Evolutionary conservation across 2,888 invertebrate genomes (phyloP), one percentile per base, ranked within the genome.

Genomic region (Torymus tubicola): DNA sequence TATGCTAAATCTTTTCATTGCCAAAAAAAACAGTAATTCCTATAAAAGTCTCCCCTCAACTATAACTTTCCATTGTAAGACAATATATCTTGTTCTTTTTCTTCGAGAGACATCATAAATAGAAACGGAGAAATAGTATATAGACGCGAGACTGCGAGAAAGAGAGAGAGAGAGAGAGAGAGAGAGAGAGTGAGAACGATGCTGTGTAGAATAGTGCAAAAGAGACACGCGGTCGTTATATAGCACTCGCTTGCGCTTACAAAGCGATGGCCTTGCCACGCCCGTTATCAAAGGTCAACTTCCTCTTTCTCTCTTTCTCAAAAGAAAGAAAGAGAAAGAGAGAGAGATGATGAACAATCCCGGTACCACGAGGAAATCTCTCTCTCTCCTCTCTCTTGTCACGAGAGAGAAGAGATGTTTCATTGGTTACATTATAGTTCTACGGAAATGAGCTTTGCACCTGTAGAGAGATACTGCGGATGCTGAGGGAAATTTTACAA

Each of bases 251-350:
- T 31, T 3, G 4, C 31, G n/a, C n/a, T 80, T 75, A 72, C 31
- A 63, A 57, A 78, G 72, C 76, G 83, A 85, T 86, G 86, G 84
- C 86, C 86, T 86, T 86, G 85, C 83, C 85, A 83, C 84, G 81
- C 81, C 82, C 83, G 83, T 84, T 86, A 86, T 86, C 85, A 83
- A 82, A 85, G 82, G 83, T 83, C 85, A 84, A 82, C 84, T 83
- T 84, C 81, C 81, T 81, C 79, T 83, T 69, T 70, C 42, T 67
- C 24, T 69, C 16, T 55, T 57, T 10, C 31, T 42, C 14, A 58
- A n/a, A 42, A 50, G 68, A 42, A 16, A 58, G 69, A 12, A 42
- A 57, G 14, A 50, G 74, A 70, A 72, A 63, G 78, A 68, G 67
- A 70, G 55, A 53, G 79, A 61, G 74, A 78, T 77, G 31, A 8